Evolutionary conservation across 2,888 invertebrate species (phyloP), one percentile per base, ranked within the genome.

Genomic region (Pterobdella sp.): DNA sequence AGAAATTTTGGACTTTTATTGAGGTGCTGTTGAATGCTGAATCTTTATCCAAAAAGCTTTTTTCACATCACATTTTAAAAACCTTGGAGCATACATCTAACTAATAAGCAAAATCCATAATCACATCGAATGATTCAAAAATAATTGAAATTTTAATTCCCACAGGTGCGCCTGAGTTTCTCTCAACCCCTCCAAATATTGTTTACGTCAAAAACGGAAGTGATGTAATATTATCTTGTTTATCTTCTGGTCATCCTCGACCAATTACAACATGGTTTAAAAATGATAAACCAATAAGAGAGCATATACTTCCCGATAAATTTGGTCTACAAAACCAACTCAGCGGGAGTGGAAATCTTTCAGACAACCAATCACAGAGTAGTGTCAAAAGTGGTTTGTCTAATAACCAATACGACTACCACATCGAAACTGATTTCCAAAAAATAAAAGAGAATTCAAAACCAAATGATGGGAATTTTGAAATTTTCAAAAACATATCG

Each of bases 201-300:
- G 60, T 56, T 56, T 56, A 56, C 60, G n/a, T 56, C 3, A 26
- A 22, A 56, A 56, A 56, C 60, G 60, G 60, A 56, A 56, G 60
- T 56, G 60, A 56, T 26, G 7, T 56, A 7, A 4, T 26, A 56
- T n/a, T 56, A 56, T 56, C n/a, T n/a, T 56, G 60, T 56, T 56
- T 26, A 26, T 56, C 60, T 56, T 56, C 60, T 22, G 60, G 60
- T 22, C 60, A 56, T 22, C 60, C 60, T 56, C 60, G 60, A 56
- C 60, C 60, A 56, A 56, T 56, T n/a, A 56, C 26, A 22, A 56
- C 60, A 22, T 56, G 60, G 60, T 56, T 56, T n/a, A 56, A 22
- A n/a, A 56, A 56, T 22, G n/a, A 56, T 3, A 4, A 56, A 56
- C 60, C 60, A 56, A 56, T 56, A 22, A 56, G 60, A 56, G 60